Percentiles rank a stretch among this genome's conserved stretches.
phyloP scores from a whole-genome alignment of 2,888 invertebrate species.

The Chalcis sispes region DNA sequence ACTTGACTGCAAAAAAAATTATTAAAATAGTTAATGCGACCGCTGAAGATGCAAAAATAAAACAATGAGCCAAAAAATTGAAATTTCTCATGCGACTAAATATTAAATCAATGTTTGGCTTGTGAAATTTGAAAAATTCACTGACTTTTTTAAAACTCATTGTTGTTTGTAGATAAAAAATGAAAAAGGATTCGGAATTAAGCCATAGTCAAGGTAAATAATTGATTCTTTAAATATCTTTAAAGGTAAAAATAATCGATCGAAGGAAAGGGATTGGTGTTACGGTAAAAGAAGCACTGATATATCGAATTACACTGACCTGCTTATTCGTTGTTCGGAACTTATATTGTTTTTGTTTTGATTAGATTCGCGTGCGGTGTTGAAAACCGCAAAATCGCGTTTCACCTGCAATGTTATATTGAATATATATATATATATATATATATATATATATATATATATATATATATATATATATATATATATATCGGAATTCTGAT shows the following conservation, averaged over 20 bases:
- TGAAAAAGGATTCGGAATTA: neutral
- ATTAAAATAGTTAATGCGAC: neutral
- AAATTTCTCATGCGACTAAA: neutral
- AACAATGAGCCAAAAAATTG: neutral
- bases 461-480: too few relatives aligned
- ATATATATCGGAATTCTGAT: too few relatives aligned
- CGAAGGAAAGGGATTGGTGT: neutral
- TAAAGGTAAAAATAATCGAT: too few relatives aligned
- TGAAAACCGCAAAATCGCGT: conserved; percentile 1
- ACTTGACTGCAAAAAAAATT: conserved; percentile 20
- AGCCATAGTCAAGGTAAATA: too few relatives aligned
- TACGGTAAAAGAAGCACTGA: neutral
- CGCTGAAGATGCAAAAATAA: neutral
- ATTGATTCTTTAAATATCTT: too few relatives aligned
- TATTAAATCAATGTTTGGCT: neutral
- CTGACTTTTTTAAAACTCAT: conserved; percentile 6
- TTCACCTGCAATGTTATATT: neutral
- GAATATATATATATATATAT: neutral
- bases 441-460: too few relatives aligned
- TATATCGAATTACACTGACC: conserved; percentile 4
- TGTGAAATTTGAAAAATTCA: conserved; percentile 3
- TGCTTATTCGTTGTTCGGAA: conserved; percentile 1
- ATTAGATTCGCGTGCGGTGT: neutral
- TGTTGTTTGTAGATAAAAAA: neutral
- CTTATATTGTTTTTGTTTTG: conserved; percentile 29